Percentiles rank a stretch among this genome's conserved stretches.
These are phyloP conservation scores for Carcharodon carcharias DNA, from an alignment of 2,797 vertebrate genomes.

Conservation along the genomic window DNA sequence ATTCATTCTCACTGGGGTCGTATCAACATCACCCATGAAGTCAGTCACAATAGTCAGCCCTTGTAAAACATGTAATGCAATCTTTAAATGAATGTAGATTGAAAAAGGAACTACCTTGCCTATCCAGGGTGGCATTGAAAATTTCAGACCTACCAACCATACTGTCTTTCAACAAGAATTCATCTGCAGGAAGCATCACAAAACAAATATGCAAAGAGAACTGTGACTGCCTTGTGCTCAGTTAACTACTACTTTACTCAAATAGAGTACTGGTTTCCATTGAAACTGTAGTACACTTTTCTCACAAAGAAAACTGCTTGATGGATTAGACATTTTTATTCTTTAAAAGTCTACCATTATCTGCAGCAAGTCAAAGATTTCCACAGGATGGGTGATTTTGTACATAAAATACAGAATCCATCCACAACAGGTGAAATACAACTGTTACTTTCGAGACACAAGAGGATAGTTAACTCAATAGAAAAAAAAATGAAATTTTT, in stretches of 20 bases:
- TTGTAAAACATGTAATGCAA: not conserved
- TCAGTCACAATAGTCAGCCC: not conserved
- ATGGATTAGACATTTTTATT: not conserved
- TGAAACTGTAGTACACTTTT: not conserved
- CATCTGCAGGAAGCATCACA: not conserved
- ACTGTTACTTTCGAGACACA: not conserved
- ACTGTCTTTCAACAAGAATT: not conserved
- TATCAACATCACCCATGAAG: not conserved
- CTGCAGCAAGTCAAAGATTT: not conserved
- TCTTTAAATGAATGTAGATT: not conserved
- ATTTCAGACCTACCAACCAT: not conserved
- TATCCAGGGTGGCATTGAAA: not conserved
- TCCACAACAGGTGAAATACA: not conserved
- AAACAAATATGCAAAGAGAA: not conserved
- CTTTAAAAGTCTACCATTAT: not conserved
- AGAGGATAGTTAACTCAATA: not conserved
- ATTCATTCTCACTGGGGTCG: not conserved
- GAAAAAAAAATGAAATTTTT: not conserved
- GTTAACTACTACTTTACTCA: not conserved
- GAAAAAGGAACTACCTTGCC: not conserved
- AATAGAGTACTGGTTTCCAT: not conserved
- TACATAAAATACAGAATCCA: not conserved
- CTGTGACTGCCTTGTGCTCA: not conserved
- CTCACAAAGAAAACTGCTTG: not conserved
- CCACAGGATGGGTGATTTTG: not conserved